Conservation (phyloP, 2,888 invertebrate genomes). For the Gymnocheta viridis region DNA sequence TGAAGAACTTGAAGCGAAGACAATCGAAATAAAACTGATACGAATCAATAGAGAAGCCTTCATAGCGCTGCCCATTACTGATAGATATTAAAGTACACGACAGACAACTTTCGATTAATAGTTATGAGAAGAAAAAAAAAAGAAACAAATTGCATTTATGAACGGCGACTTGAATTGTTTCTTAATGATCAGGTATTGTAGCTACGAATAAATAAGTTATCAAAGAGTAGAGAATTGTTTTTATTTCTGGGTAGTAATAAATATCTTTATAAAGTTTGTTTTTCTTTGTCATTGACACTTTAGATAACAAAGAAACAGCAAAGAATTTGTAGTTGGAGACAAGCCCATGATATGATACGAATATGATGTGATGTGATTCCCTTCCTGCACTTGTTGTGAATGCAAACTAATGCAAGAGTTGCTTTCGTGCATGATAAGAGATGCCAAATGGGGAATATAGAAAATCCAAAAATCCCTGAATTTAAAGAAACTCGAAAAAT, state of each 20-base stretch:
- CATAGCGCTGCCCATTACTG: not conserved
- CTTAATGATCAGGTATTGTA: not conserved
- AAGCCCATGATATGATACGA: no score
- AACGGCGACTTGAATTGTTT: not conserved
- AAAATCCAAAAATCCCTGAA: not conserved
- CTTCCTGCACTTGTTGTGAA: not conserved
- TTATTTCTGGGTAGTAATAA: not conserved
- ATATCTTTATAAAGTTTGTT: not conserved
- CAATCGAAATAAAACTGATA: constrained; percentile 4
- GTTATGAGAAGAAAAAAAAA: not conserved
- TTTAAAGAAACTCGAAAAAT: no score
- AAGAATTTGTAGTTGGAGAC: not conserved
- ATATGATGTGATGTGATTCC: no score
- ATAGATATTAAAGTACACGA: not conserved
- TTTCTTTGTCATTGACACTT: not conserved
- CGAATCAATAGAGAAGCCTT: not conserved
- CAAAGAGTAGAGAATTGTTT: not conserved
- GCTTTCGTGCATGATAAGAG: not conserved
- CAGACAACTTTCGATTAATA: not conserved
- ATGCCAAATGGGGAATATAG: not conserved
- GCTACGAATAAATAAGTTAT: not conserved
- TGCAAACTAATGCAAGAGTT: not conserved
- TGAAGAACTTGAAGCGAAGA: not conserved
- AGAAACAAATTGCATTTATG: not conserved
- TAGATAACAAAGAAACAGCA: not conserved